These are phyloP conservation scores for Eucidaris tribuloides DNA, from an alignment of 35 echinoderm and acorn worm species.

Conservation along the genomic window DNA sequence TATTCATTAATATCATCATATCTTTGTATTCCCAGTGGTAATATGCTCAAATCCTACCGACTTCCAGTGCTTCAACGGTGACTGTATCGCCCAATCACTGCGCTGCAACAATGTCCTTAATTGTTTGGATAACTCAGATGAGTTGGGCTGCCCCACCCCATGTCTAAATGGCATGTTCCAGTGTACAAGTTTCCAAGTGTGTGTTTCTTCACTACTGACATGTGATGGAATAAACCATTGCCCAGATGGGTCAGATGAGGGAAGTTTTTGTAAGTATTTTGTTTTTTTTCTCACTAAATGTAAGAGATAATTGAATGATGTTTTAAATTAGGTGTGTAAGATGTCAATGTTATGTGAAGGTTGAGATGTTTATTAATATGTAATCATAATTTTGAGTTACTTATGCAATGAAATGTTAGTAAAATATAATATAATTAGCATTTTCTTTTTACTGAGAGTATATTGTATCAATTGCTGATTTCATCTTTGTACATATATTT, in stretches of 20 bases:
- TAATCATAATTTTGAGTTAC: too few species aligned
- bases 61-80: constrained; percentile 15
- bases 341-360: too few species aligned
- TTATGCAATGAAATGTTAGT: too few species aligned
- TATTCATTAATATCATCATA: too few species aligned
- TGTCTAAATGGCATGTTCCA: constrained; percentile 14
- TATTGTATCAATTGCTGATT: too few species aligned
- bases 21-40: neutral
- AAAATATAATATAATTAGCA: too few species aligned
- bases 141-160: neutral
- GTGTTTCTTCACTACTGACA: constrained; percentile 1
- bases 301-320: too few species aligned
- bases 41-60: neutral
- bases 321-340: too few species aligned
- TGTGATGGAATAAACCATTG: constrained; percentile 43
- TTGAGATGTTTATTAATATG: too few species aligned
- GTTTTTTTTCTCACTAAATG: too few species aligned
- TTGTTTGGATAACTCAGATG: constrained; percentile 18
- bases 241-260: constrained; percentile 30
- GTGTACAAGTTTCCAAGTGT: neutral
- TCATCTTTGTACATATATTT: too few species aligned
- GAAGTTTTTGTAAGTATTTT: neutral
- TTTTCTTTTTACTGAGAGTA: too few species aligned
- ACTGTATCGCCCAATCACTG: neutral
- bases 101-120: constrained; percentile 24